Evolutionary conservation across 2,797 vertebrate species (phyloP).

Genomic region (Sylvia borin): DNA sequence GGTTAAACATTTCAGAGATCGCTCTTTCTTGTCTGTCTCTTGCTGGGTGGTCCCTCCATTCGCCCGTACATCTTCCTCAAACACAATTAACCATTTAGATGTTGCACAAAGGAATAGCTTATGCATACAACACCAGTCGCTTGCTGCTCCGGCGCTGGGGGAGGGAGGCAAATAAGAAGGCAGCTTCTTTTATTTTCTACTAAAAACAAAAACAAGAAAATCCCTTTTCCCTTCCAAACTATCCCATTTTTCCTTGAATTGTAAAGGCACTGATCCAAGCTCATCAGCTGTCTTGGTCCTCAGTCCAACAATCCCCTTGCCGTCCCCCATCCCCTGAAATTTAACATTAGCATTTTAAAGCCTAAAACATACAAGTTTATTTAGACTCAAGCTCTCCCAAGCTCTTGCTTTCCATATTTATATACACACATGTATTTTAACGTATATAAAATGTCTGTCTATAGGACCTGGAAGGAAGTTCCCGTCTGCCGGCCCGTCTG

Average conservation of each 20-base stretch:
- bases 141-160: constrained; percentile 54
- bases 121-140: constrained; percentile 73
- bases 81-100: constrained; percentile 81
- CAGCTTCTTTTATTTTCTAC: constrained; percentile 72
- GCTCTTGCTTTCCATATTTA: constrained; percentile 40
- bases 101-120: constrained; percentile 76
- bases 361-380: constrained; percentile 62
- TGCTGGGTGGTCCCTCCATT: constrained; percentile 82
- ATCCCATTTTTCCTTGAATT: constrained; percentile 70
- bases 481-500: constrained; percentile 61
- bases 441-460: constrained; percentile 55
- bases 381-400: constrained; percentile 55
- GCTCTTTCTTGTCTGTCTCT: constrained; percentile 80
- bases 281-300: constrained; percentile 61
- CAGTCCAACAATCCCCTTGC: constrained; percentile 16
- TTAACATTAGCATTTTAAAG: constrained; percentile 63
- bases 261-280: constrained; percentile 67
- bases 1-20: constrained; percentile 77
- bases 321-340: neutral
- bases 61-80: constrained; percentile 71
- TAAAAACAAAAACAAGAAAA: constrained; percentile 76
- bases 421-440: constrained; percentile 51
- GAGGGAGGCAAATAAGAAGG: constrained; percentile 66
- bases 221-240: constrained; percentile 65
- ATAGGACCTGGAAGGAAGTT: constrained; percentile 61